Evolutionary conservation across 2,888 invertebrate species (phyloP).

Genomic region (Seira sanloemensis): DNA sequence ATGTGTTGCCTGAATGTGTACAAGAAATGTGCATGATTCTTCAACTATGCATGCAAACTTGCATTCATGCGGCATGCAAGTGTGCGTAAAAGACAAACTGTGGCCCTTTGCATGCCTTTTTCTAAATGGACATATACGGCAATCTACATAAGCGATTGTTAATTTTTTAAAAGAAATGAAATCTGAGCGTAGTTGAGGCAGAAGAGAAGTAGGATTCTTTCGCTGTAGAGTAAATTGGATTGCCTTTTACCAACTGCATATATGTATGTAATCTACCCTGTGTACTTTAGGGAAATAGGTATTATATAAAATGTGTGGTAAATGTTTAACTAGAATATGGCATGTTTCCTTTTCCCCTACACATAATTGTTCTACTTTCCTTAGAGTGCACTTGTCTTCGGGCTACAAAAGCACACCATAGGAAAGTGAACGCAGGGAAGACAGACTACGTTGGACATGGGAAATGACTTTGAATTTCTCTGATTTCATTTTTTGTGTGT

Average conservation of each 20-base stretch:
- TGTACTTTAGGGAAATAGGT: too few relatives aligned
- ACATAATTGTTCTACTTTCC: background rate
- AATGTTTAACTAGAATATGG: conserved; percentile 11
- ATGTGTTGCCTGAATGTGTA: conserved; percentile 51
- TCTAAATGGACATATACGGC: conserved; percentile 16
- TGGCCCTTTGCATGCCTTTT: background rate
- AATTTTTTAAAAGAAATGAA: conserved; percentile 49
- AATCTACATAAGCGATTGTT: conserved; percentile 17
- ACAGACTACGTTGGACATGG: conserved; percentile 63
- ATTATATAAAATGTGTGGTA: background rate
- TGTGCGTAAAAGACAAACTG: conserved; percentile 41
- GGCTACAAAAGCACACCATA: conserved; percentile 6
- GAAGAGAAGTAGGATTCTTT: background rate
- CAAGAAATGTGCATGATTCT: conserved; percentile 35
- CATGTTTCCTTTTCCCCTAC: background rate
- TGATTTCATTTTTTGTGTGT: conserved; percentile 38
- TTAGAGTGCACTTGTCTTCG: conserved; percentile 49
- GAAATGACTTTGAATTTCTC: conserved; percentile 68
- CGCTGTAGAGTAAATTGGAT: conserved; percentile 52
- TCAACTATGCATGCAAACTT: conserved; percentile 36
- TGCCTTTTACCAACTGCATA: conserved; percentile 17
- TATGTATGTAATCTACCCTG: background rate
- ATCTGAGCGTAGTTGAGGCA: conserved; percentile 52
- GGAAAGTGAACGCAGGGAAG: conserved; percentile 46
- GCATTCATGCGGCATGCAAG: conserved; percentile 38